Percentiles rank a stretch among this genome's conserved stretches.
These are phyloP conservation scores for Octonoba sinensis DNA, from an alignment of 2,888 invertebrate species.

Conservation along the genomic window DNA sequence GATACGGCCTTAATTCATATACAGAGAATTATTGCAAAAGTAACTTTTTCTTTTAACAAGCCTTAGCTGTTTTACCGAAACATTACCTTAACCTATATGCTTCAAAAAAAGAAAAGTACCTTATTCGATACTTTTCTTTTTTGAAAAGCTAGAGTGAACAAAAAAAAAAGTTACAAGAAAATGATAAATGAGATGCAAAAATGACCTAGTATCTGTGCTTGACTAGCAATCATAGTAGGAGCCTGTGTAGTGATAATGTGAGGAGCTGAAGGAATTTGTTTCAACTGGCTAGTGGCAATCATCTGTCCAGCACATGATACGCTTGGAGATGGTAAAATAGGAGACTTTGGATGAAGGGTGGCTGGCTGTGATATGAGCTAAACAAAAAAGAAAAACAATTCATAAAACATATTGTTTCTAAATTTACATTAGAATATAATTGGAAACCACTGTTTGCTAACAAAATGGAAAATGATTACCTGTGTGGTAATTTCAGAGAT, in stretches of 20 bases:
- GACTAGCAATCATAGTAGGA: constrained; percentile 77
- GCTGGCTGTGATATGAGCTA: constrained; percentile 66
- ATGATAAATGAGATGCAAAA: no score
- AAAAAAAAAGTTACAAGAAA: no score
- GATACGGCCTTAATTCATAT: no score
- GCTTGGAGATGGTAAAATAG: constrained; percentile 65
- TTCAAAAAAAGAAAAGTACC: no score
- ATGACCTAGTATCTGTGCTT: constrained; percentile 78
- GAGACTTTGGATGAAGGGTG: constrained; percentile 67
- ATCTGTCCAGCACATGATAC: constrained; percentile 63
- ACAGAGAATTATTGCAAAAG: no score
- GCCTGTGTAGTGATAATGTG: constrained; percentile 74
- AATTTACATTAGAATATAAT: background rate
- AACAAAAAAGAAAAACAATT: background rate
- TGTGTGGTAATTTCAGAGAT: no score
- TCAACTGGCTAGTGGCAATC: constrained; percentile 66
- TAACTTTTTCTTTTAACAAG: no score
- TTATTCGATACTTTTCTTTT: no score
- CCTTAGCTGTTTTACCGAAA: no score
- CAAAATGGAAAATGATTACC: background rate
- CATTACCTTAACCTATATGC: no score
- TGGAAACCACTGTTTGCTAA: background rate
- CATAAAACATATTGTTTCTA: background rate
- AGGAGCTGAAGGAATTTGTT: constrained; percentile 68
- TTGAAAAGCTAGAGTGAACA: no score